Percentiles rank a stretch among this genome's conserved stretches.
Conservation (phyloP, 2,888 invertebrate species). For the Cacoxenus indagator region DNA sequence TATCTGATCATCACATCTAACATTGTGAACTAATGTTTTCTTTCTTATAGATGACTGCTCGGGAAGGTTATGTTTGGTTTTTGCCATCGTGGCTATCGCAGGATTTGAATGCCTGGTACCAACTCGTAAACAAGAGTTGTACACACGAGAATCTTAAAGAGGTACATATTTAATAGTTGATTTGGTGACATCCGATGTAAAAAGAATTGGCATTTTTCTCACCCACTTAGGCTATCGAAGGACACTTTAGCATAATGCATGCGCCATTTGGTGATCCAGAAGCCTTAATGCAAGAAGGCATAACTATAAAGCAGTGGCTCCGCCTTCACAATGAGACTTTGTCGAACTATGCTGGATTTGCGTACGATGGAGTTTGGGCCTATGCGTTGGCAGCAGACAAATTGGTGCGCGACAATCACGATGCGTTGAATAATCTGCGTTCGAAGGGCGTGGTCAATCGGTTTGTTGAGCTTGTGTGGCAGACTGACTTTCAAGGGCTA, state of each 20-base stretch:
- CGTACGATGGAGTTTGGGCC: constrained; percentile 87
- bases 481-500: constrained; percentile 80
- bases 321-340: constrained; percentile 30
- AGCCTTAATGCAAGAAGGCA: constrained; percentile 74
- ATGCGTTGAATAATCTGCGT: constrained; percentile 50
- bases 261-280: constrained; percentile 76
- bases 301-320: constrained; percentile 77
- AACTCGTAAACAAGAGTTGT: constrained; percentile 70
- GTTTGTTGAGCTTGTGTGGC: constrained; percentile 75
- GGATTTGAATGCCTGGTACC: constrained; percentile 76
- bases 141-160: constrained; percentile 75
- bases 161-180: constrained; percentile 52
- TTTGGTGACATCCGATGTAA: not conserved
- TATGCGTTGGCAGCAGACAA: constrained; percentile 80
- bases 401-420: constrained; percentile 73
- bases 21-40: no score
- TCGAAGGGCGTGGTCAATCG: constrained; percentile 55
- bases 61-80: constrained; percentile 87
- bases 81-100: constrained; percentile 81
- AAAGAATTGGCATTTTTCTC: not conserved
- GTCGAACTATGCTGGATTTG: constrained; percentile 81
- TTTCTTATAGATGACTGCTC: constrained; percentile 77
- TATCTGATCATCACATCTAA: no score
- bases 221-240: constrained; percentile 76
- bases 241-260: constrained; percentile 80